Conservation (phyloP, 2,797 vertebrate genomes). For the Acropternis orthonyx region DNA sequence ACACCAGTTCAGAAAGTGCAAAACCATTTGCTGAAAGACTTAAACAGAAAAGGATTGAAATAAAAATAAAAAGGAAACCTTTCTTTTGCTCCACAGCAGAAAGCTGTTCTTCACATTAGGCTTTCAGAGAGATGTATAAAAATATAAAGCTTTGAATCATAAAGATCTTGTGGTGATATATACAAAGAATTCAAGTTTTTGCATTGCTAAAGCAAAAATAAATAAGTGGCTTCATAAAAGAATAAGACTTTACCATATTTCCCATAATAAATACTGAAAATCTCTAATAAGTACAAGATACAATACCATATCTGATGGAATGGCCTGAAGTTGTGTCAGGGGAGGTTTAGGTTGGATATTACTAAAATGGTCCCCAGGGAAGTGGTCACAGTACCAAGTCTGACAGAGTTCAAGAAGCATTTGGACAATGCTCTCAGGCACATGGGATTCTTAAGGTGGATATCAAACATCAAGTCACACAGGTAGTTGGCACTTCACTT, state of each 20-base stretch:
- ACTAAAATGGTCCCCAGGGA: background rate
- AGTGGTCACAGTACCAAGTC: background rate
- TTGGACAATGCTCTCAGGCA: background rate
- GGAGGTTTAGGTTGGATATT: background rate
- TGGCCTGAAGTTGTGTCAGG: background rate
- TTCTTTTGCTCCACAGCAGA: background rate
- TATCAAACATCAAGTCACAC: background rate
- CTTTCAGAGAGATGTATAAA: background rate
- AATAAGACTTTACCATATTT: background rate
- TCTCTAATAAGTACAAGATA: background rate
- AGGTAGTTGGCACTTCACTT: background rate
- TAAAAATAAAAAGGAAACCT: background rate
- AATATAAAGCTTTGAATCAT: background rate
- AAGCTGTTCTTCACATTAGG: background rate
- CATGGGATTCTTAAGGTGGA: accelerated
- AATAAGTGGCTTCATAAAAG: background rate
- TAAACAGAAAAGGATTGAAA: background rate
- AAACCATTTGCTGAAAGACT: background rate
- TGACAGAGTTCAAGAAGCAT: background rate
- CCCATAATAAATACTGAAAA: background rate
- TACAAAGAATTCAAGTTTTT: background rate
- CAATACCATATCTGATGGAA: accelerated
- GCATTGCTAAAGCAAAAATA: background rate
- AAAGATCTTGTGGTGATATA: background rate
- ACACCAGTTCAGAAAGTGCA: background rate